Percentiles rank a stretch among this genome's conserved stretches.
phyloP scores from a whole-genome alignment of 1,140 invertebrate genomes.

The Lordiphosa stackelbergi region DNA sequence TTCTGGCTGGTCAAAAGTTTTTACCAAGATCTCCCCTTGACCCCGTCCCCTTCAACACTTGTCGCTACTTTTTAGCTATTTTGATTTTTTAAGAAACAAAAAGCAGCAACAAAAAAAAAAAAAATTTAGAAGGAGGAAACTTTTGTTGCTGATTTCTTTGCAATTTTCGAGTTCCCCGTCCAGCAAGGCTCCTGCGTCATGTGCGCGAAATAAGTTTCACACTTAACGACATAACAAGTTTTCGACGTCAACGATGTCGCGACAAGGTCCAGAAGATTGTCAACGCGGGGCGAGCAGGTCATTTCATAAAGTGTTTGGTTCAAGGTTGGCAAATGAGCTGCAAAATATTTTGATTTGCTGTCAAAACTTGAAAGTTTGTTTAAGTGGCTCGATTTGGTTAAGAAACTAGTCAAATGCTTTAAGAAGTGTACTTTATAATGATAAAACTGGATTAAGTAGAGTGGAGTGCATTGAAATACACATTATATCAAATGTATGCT shows the following conservation, averaged over 20 bases:
- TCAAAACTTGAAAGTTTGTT: too few species aligned
- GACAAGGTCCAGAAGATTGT: constrained; percentile 41
- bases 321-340: constrained; percentile 20
- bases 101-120: constrained; percentile 19
- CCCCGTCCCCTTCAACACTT: constrained; percentile 41
- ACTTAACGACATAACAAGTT: constrained; percentile 76
- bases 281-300: constrained; percentile 43
- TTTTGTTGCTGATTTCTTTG: constrained; percentile 74
- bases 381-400: too few species aligned
- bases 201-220: constrained; percentile 75
- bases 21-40: constrained; percentile 28
- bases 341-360: constrained; percentile 1
- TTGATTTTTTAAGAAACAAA: constrained; percentile 73
- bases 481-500: too few species aligned
- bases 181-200: constrained; percentile 43
- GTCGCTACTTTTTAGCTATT: constrained; percentile 74
- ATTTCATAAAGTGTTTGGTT: constrained; percentile 48
- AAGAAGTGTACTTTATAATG: too few species aligned
- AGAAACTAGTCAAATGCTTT: too few species aligned
- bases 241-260: constrained; percentile 24
- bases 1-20: constrained; percentile 47
- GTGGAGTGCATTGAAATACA: too few species aligned
- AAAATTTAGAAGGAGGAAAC: constrained; percentile 35
- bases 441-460: too few species aligned
- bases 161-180: constrained; percentile 54